A percentile compares a stretch with the other conserved stretches of the same genome.
phyloP scores from a whole-genome alignment of 2,113 vertebrate genomes.

The Sinocyclocheilus anshuiensis region DNA sequence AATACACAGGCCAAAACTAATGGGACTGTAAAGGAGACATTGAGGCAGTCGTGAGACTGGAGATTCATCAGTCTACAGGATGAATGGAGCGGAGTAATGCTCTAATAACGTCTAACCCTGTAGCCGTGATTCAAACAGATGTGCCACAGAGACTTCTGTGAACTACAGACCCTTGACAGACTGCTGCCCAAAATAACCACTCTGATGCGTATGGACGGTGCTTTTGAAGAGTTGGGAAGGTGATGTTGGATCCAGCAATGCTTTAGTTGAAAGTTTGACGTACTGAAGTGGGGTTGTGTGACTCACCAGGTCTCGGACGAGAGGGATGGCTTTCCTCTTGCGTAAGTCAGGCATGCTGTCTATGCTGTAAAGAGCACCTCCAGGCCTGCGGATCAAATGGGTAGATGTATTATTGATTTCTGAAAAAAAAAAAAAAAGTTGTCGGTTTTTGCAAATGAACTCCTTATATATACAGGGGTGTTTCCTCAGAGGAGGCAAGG shows the following conservation, averaged over 20 bases:
- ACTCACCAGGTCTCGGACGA: constrained; percentile 98
- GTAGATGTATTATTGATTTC: constrained; percentile 2
- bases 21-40: neutral
- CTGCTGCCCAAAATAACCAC: neutral
- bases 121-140: constrained; percentile 22
- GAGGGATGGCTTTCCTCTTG: constrained; percentile 95
- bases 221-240: constrained; percentile 8
- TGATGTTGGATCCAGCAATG: neutral
- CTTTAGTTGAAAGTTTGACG: neutral
- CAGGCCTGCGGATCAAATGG: constrained; percentile 80
- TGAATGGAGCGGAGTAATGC: constrained; percentile 34
- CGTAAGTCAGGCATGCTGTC: constrained; percentile 99
- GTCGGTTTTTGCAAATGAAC: too few species aligned
- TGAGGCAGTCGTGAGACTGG: neutral
- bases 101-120: constrained; percentile 16
- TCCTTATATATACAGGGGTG: too few species aligned
- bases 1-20: neutral
- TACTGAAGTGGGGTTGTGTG: constrained; percentile 13
- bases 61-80: constrained; percentile 8
- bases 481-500: too few species aligned
- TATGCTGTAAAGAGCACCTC: constrained; percentile 96
- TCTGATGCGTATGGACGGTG: neutral
- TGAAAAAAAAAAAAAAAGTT: too few species aligned
- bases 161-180: neutral
- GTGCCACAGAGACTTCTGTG: constrained; percentile 2